Base-by-base conservation (phyloP, 2,113 vertebrate species). In the Scatophagus argus region DNA sequence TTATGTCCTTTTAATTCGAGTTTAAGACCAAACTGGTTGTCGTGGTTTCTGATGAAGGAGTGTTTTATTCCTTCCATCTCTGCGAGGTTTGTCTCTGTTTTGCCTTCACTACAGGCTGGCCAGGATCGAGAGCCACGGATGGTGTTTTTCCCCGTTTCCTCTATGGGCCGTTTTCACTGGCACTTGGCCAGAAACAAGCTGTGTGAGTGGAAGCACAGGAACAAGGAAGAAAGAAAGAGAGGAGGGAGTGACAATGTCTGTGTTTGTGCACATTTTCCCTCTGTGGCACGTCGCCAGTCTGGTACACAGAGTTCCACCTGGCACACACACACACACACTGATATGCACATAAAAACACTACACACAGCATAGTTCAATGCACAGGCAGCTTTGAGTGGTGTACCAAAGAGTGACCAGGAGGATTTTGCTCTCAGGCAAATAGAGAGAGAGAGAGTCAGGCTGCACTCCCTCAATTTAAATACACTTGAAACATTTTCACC, bases 291-390 rank as follows among this genome's bases (percentile, higher is more conserved):
- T 78, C 19, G 61, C 63, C 47, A 43, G 86, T 62, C 63, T 73
- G 72, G 70, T 87, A 82, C 87, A 70, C 74, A 75, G 56, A 87
- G 70, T 78, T 81, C 82, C 85, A 88, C 84, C 84, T 89, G 86
- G 82, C 82, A 54, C 29, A 36, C 25, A 61, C 23, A 41, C 54
- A 54, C 32, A 32, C 27, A 56, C 31, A 23, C 21, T 54, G 3
- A 39, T 10, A 39, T 36, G 56, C n/a, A 29, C 12, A 36, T 44
- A 25, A 59, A 70, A 65, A 81, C 79, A 21, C 46, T 47, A 56
- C 69, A 68, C 49, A 69, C 67, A 12, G 32, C 74, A 67, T 54
- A 62, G 64, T 72, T 78, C 43, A 60, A 23, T 83, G 86, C 79
- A 82, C 81, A 76, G 65, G 70, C 67, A 79, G 83, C 69, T 61